These are phyloP conservation scores for Pristionchus japonicus DNA, from an alignment of 2,888 invertebrate genomes.

Conservation along the genomic window DNA sequence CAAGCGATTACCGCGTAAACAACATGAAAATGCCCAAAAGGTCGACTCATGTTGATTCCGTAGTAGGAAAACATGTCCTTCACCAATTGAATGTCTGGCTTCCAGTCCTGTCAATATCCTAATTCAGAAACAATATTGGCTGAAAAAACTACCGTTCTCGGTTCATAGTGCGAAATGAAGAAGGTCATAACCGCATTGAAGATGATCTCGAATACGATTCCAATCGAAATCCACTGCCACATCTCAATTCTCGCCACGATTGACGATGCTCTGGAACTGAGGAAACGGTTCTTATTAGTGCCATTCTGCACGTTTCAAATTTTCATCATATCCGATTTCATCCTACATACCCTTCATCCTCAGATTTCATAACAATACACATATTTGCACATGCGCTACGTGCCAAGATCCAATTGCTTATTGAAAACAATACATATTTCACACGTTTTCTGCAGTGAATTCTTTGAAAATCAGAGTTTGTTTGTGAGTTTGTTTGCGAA, in stretches of 20 bases:
- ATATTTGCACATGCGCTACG: not conserved
- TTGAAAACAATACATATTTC: not conserved
- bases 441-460: not conserved
- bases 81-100: not conserved
- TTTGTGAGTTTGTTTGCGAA: not conserved
- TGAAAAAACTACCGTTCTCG: too few relatives aligned
- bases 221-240: not conserved
- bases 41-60: constrained; percentile 33
- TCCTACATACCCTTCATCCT: not conserved
- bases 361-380: not conserved
- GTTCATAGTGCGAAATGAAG: constrained; percentile 35
- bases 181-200: constrained; percentile 38
- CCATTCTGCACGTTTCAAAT: not conserved
- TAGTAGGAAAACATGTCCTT: not conserved
- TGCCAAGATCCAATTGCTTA: not conserved
- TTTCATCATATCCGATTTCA: not conserved
- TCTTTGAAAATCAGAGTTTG: not conserved
- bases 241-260: not conserved
- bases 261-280: not conserved
- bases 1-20: not conserved
- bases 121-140: too few relatives aligned
- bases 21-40: constrained; percentile 42
- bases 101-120: not conserved
- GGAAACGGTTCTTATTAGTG: too few relatives aligned
- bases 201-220: not conserved